A percentile compares a stretch with the other conserved stretches of the same genome.
Conservation (phyloP, 2,888 invertebrate genomes). For the Dimorphilus gyrociliatus region DNA sequence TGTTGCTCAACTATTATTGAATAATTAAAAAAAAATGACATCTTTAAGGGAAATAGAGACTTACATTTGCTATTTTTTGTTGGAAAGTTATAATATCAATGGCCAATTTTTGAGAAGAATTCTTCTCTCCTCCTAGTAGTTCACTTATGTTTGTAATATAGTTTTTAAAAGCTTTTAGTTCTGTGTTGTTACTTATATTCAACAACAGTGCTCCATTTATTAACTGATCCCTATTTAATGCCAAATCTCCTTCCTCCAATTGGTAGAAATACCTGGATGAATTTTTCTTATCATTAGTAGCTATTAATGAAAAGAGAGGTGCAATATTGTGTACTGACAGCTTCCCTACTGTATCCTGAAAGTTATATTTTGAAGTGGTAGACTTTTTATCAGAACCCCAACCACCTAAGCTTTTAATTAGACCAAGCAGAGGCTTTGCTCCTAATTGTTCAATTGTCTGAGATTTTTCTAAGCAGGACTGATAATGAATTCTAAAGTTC, state of each 20-base stretch:
- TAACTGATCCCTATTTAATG: conserved; percentile 82
- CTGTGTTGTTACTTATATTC: too few relatives aligned
- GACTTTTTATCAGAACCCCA: conserved; percentile 50
- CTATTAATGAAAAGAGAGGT: conserved; percentile 66
- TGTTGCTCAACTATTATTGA: conserved; percentile 49
- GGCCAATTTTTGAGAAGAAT: conserved; percentile 52
- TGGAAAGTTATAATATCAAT: conserved; percentile 65
- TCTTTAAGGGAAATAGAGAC: conserved; percentile 23
- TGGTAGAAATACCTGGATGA: conserved; percentile 55
- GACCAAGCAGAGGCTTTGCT: conserved; percentile 57
- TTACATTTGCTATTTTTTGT: conserved; percentile 70
- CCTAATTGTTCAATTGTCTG: conserved; percentile 73
- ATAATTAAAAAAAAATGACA: too few relatives aligned
- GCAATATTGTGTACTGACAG: conserved; percentile 36
- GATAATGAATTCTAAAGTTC: conserved; percentile 74
- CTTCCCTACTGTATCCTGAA: neutral
- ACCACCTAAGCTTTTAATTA: conserved; percentile 49
- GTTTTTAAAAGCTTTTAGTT: conserved; percentile 67
- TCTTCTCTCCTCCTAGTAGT: conserved; percentile 60
- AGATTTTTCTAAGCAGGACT: conserved; percentile 76
- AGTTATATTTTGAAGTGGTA: neutral
- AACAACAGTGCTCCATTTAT: conserved; percentile 77
- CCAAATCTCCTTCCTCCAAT: conserved; percentile 71
- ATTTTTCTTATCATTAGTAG: conserved; percentile 81
- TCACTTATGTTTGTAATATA: conserved; percentile 78